phyloP scores from a whole-genome alignment of 2,113 vertebrate genomes.

The Eidolon helvum region DNA sequence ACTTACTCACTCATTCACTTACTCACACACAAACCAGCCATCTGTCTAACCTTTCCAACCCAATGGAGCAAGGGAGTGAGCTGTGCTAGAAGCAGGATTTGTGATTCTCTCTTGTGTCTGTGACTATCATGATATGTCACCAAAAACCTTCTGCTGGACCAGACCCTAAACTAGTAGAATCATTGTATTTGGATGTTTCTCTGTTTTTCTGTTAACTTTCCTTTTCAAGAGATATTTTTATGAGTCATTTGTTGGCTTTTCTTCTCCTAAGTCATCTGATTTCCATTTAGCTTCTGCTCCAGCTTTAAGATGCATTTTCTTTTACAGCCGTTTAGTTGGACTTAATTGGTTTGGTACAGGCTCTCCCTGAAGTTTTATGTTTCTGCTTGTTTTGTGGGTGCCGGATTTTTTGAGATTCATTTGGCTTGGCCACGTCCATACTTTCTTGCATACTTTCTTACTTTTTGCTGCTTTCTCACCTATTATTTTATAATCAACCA shows the following conservation, averaged over 20 bases:
- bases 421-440: background rate
- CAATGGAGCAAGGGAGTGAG: background rate
- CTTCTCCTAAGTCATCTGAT: conserved; percentile 47
- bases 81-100: background rate
- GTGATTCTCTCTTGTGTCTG: background rate
- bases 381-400: conserved; percentile 18
- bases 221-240: conserved; percentile 46
- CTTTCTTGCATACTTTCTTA: conserved; percentile 13
- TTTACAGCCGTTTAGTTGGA: background rate
- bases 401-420: background rate
- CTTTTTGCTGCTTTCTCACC: background rate
- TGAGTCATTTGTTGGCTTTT: conserved; percentile 36
- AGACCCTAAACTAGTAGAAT: background rate
- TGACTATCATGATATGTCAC: background rate
- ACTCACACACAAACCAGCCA: background rate
- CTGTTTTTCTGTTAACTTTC: conserved; percentile 60
- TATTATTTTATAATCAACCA: background rate
- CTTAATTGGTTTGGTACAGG: background rate
- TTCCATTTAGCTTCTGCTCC: conserved; percentile 60
- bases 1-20: background rate
- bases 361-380: background rate
- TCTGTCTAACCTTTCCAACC: background rate
- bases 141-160: background rate
- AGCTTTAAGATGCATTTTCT: background rate
- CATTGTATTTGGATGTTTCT: background rate